These are phyloP conservation scores for Aphelenchoides fujianensis DNA, from an alignment of 1,140 invertebrate genomes.

Conservation along the genomic window DNA sequence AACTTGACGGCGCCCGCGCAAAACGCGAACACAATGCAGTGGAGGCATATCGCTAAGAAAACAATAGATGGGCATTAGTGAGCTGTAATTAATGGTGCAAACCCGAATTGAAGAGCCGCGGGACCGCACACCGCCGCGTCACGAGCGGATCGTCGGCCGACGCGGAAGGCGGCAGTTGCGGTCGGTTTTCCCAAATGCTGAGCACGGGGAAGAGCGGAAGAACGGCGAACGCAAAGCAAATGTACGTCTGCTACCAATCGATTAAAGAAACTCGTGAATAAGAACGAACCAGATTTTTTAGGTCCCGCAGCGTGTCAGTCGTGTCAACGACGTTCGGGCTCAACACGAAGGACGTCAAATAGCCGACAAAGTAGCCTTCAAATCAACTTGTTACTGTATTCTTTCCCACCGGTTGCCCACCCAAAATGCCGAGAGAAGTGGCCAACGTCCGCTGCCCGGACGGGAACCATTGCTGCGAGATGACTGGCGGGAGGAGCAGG, in stretches of 20 bases:
- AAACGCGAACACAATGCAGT: slow-evolving; percentile 2
- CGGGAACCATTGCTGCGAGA: slow-evolving; percentile 16
- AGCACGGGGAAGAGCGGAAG: slow-evolving; percentile 1
- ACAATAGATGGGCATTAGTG: neutral
- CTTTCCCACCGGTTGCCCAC: no score
- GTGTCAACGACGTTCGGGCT: neutral
- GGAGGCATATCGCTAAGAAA: neutral
- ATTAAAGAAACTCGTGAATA: no score
- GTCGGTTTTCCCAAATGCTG: neutral
- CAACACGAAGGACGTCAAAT: neutral
- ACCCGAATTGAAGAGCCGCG: neutral
- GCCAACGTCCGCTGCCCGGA: slow-evolving; percentile 13
- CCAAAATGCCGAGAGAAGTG: neutral
- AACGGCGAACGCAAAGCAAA: neutral
- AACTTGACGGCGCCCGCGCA: neutral
- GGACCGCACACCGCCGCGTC: neutral
- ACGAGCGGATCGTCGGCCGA: neutral
- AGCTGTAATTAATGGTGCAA: neutral
- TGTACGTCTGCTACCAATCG: no score
- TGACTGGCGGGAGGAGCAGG: neutral
- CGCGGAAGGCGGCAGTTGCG: neutral
- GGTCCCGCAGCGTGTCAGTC: neutral
- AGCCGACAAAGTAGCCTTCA: slow-evolving; percentile 16
- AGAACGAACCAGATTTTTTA: slow-evolving; percentile 13
- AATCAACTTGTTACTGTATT: neutral